phyloP scores from a whole-genome alignment of 2,888 invertebrate genomes.

The Odontocerum albicorne region DNA sequence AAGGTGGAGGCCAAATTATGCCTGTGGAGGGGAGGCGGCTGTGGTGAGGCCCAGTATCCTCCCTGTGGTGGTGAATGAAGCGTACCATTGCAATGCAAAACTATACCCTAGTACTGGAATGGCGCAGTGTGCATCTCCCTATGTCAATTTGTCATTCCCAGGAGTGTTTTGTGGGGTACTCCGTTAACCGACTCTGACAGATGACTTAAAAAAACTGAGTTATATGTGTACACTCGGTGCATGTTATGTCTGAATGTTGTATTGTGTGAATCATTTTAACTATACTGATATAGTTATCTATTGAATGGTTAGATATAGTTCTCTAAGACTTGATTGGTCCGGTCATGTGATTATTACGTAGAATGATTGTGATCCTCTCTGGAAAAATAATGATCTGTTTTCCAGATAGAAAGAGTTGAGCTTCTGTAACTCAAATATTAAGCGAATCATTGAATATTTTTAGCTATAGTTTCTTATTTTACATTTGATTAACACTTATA shows the following conservation, averaged over 20 bases:
- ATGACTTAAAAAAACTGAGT: background rate
- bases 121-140: background rate
- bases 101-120: conserved; percentile 1
- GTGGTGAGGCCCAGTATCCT: too few species aligned
- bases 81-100: too few species aligned
- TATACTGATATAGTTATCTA: conserved; percentile 14
- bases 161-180: conserved; percentile 24
- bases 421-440: conserved; percentile 16
- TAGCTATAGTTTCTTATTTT: background rate
- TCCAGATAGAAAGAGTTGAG: conserved; percentile 12
- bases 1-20: too few species aligned
- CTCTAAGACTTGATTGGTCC: background rate
- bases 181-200: conserved; percentile 14
- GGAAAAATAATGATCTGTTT: conserved; percentile 12
- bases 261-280: conserved; percentile 10
- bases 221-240: background rate
- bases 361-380: conserved; percentile 16
- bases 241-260: conserved; percentile 18
- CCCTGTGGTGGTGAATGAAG: too few species aligned
- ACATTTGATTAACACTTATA: conserved; percentile 2
- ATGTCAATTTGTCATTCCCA: conserved; percentile 25
- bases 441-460: background rate
- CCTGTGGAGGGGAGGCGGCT: too few species aligned
- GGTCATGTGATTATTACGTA: conserved; percentile 1
- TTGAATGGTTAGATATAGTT: conserved; percentile 20